Percentiles rank a stretch among this genome's conserved stretches.
phyloP scores from a whole-genome alignment of 2,113 vertebrate species.

The Tragelaphus scriptus region DNA sequence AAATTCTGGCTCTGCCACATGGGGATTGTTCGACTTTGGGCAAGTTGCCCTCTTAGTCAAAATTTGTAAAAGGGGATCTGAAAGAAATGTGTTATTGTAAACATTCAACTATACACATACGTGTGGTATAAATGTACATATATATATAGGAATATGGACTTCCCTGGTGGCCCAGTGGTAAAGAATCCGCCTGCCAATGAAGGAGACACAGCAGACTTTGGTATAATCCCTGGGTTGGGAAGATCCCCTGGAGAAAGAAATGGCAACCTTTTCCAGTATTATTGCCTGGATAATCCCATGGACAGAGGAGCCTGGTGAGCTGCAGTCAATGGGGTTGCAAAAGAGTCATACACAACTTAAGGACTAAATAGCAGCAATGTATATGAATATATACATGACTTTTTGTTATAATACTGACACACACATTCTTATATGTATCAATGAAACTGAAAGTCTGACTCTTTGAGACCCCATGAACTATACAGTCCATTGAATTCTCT shows the following conservation, averaged over 20 bases:
- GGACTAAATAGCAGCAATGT: not conserved
- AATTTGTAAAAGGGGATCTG: not conserved
- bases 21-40: not conserved
- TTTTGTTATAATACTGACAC: not conserved
- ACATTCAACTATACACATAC: not conserved
- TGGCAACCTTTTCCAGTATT: not conserved
- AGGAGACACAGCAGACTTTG: not conserved
- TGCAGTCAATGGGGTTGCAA: not conserved
- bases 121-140: not conserved
- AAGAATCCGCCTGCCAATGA: not conserved
- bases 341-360: not conserved
- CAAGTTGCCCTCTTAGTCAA: not conserved
- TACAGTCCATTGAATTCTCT: not conserved
- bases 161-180: not conserved
- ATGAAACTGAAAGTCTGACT: not conserved
- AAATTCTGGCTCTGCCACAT: not conserved
- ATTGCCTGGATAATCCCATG: not conserved
- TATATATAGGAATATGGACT: not conserved
- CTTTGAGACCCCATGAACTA: not conserved
- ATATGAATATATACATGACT: not conserved
- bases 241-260: not conserved
- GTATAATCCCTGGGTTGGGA: not conserved
- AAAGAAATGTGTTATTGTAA: not conserved
- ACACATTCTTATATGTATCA: not conserved
- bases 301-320: not conserved